Evolutionary conservation across 2,113 vertebrate species (phyloP).

Genomic region (Seriola quinqueradiata): DNA sequence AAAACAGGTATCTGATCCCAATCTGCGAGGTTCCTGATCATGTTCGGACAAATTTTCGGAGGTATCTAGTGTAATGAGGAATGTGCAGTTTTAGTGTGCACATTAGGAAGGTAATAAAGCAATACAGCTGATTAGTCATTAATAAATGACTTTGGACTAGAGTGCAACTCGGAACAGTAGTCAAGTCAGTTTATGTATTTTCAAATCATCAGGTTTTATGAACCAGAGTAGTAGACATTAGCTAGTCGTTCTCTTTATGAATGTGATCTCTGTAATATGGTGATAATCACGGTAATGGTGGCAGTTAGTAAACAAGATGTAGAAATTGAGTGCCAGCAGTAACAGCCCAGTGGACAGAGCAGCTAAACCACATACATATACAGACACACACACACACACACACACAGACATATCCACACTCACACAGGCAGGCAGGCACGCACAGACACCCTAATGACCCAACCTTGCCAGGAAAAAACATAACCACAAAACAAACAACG

Average conservation of each 20-base stretch:
- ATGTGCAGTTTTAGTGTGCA: constrained; percentile 16
- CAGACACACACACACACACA: constrained; percentile 56
- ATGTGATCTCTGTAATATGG: constrained; percentile 63
- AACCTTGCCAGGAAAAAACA: constrained; percentile 75
- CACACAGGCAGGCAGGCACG: constrained; percentile 42
- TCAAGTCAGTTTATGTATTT: constrained; percentile 23
- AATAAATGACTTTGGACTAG: constrained; percentile 20
- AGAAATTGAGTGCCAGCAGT: constrained; percentile 63
- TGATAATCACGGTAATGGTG: constrained; percentile 70
- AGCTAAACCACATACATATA: constrained; percentile 24
- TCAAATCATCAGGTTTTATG: constrained; percentile 39
- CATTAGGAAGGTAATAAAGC: constrained; percentile 19
- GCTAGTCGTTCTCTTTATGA: constrained; percentile 52
- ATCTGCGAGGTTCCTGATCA: constrained; percentile 3
- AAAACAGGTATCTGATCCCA: not conserved
- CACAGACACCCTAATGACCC: constrained; percentile 77
- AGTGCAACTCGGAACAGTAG: constrained; percentile 8
- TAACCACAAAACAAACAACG: constrained; percentile 77
- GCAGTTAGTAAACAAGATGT: constrained; percentile 71
- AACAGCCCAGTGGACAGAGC: constrained; percentile 45
- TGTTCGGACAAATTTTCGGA: constrained; percentile 9
- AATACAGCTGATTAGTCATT: constrained; percentile 34
- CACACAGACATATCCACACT: constrained; percentile 8
- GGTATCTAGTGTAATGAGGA: constrained; percentile 23
- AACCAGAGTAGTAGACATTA: constrained; percentile 31